Conservation (phyloP, 1,140 invertebrate species). For the Venturia canescens region DNA sequence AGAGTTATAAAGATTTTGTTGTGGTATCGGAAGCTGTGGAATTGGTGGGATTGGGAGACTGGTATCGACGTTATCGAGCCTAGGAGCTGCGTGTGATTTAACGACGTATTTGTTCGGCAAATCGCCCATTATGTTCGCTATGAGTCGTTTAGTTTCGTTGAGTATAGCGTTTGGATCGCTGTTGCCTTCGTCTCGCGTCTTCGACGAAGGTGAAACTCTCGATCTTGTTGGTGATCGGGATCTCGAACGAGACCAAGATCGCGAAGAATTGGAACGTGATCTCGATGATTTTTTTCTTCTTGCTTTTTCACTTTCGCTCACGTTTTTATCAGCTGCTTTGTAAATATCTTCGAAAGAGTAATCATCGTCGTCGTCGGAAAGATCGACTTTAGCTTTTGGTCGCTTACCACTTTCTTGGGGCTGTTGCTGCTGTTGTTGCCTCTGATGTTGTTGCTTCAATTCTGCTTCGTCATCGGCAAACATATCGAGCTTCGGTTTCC, state of each 20-base stretch:
- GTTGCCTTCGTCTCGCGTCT: constrained; percentile 46
- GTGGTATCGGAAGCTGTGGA: constrained; percentile 30
- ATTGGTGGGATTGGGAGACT: constrained; percentile 45
- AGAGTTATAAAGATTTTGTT: constrained; percentile 55
- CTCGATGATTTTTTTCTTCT: constrained; percentile 63
- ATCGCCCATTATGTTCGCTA: constrained; percentile 81
- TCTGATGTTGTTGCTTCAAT: constrained; percentile 55
- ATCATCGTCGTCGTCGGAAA: constrained; percentile 82
- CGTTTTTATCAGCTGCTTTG: constrained; percentile 80
- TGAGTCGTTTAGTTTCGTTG: constrained; percentile 79
- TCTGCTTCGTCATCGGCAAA: constrained; percentile 74
- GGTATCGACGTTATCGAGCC: constrained; percentile 40
- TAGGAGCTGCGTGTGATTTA: constrained; percentile 59
- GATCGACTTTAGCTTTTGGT: constrained; percentile 65
- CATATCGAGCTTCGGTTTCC: constrained; percentile 74
- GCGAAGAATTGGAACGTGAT: constrained; percentile 74
- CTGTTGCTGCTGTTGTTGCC: constrained; percentile 44
- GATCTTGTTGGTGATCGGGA: constrained; percentile 69
- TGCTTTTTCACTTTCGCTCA: constrained; percentile 77
- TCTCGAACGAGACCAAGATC: constrained; percentile 58
- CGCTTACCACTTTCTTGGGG: constrained; percentile 62
- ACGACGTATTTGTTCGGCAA: constrained; percentile 75
- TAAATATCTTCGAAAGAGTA: constrained; percentile 84
- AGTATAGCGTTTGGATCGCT: constrained; percentile 76
- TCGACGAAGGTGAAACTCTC: constrained; percentile 60